Percentiles rank a stretch among this genome's conserved stretches.
Conservation (phyloP, 2,888 invertebrate genomes). For the Eilema griseolum region DNA sequence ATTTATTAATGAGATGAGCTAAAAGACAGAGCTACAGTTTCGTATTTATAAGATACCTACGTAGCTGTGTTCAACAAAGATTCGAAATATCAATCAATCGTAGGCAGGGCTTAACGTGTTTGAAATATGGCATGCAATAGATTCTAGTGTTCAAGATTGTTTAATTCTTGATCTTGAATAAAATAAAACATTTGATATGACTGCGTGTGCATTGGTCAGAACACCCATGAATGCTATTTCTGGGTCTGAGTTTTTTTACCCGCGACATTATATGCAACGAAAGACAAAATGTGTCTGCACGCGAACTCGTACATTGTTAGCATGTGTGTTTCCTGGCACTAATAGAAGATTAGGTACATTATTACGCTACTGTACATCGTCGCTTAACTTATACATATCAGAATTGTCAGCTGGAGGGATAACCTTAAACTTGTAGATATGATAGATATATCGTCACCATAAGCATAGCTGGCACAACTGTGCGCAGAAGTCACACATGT, state of each 20-base stretch:
- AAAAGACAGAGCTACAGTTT: too few relatives aligned
- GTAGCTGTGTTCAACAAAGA: too few relatives aligned
- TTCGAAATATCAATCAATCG: too few relatives aligned
- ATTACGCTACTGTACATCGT: background rate
- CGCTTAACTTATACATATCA: slow-evolving; percentile 13
- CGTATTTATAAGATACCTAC: too few relatives aligned
- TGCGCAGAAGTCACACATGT: slow-evolving; percentile 67
- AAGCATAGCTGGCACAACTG: slow-evolving; percentile 61
- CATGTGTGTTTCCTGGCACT: background rate
- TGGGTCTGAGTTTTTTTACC: background rate
- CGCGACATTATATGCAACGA: background rate
- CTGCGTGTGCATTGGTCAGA: background rate
- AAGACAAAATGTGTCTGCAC: background rate
- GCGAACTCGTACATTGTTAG: background rate
- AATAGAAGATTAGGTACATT: background rate
- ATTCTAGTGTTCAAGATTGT: background rate
- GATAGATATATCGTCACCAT: slow-evolving; percentile 23
- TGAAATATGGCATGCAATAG: too few relatives aligned
- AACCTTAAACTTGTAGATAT: slow-evolving; percentile 64
- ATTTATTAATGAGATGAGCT: too few relatives aligned
- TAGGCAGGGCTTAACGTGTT: too few relatives aligned
- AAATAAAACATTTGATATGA: background rate
- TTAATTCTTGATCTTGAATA: background rate
- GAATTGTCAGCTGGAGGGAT: slow-evolving; percentile 58
- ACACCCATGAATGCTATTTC: background rate